These are phyloP conservation scores for Gasteruption jaculator DNA, from an alignment of 2,888 invertebrate genomes.

Conservation along the genomic window DNA sequence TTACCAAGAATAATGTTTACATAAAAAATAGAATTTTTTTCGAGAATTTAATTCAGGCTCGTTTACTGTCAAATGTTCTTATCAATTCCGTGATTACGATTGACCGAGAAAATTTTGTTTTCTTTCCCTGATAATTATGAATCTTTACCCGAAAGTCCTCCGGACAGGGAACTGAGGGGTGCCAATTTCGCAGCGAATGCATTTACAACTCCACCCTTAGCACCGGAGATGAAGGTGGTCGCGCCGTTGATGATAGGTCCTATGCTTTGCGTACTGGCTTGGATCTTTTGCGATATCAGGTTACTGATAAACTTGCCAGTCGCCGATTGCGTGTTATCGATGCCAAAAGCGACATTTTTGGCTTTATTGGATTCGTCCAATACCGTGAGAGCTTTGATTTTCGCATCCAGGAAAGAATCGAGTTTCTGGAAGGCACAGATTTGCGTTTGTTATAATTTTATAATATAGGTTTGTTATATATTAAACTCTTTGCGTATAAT, in stretches of 20 bases:
- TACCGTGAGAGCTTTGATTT: constrained; percentile 66
- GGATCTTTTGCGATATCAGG: constrained; percentile 66
- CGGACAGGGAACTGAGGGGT: constrained; percentile 54
- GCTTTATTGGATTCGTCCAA: constrained; percentile 71
- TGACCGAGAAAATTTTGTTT: too few relatives aligned
- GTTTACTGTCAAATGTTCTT: too few relatives aligned
- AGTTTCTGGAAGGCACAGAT: constrained; percentile 67
- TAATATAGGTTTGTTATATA: too few relatives aligned
- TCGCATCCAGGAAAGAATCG: constrained; percentile 76
- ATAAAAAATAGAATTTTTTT: too few relatives aligned
- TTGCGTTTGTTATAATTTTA: constrained; percentile 14
- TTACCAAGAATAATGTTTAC: too few relatives aligned
- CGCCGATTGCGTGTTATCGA: constrained; percentile 62
- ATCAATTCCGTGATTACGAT: too few relatives aligned
- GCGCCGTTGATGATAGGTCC: constrained; percentile 61
- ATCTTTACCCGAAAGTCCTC: constrained; percentile 59
- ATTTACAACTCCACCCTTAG: constrained; percentile 35
- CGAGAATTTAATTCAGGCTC: too few relatives aligned
- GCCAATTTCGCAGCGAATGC: constrained; percentile 42
- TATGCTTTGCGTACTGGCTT: constrained; percentile 59
- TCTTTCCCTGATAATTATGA: too few relatives aligned
- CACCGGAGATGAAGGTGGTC: constrained; percentile 54
- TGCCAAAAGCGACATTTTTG: constrained; percentile 72
- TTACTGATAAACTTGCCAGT: constrained; percentile 60
- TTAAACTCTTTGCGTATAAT: too few relatives aligned